These are phyloP conservation scores for Oscheius onirici DNA, from an alignment of 2,888 invertebrate species.

Conservation along the genomic window DNA sequence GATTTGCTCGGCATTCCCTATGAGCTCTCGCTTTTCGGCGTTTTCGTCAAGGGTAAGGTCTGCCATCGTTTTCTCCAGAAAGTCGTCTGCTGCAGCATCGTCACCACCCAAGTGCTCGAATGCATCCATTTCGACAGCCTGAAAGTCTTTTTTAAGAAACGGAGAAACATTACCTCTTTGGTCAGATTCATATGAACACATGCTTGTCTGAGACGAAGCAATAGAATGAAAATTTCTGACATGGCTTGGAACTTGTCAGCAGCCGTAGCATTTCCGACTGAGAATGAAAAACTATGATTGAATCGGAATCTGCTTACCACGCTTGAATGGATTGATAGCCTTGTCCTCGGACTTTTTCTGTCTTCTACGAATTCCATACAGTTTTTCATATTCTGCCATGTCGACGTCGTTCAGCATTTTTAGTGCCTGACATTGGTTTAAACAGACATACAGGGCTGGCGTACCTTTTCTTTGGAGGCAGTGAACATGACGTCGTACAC, in stretches of 20 bases:
- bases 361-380: slow-evolving; percentile 34
- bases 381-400: slow-evolving; percentile 25
- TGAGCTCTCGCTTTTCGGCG: not conserved
- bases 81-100: slow-evolving; percentile 31
- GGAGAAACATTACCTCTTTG: slow-evolving; percentile 72
- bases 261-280: slow-evolving; percentile 28
- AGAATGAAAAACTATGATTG: not conserved
- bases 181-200: slow-evolving; percentile 89
- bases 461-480: slow-evolving; percentile 69
- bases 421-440: too few relatives aligned
- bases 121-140: slow-evolving; percentile 64
- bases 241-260: slow-evolving; percentile 47
- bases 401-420: slow-evolving; percentile 67
- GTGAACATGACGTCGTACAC: slow-evolving; percentile 69
- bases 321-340: slow-evolving; percentile 56
- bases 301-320: slow-evolving; percentile 17
- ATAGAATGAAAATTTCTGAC: slow-evolving; percentile 78
- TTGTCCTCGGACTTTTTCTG: slow-evolving; percentile 37
- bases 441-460: slow-evolving; percentile 59
- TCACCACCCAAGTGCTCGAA: slow-evolving; percentile 57
- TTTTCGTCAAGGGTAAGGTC: slow-evolving; percentile 46
- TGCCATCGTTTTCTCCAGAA: slow-evolving; percentile 55
- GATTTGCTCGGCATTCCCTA: slow-evolving; percentile 38
- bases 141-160: not conserved
- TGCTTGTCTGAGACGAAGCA: slow-evolving; percentile 86